phyloP scores from a whole-genome alignment of 2,888 invertebrate species.

The Trisateles emortualis region DNA sequence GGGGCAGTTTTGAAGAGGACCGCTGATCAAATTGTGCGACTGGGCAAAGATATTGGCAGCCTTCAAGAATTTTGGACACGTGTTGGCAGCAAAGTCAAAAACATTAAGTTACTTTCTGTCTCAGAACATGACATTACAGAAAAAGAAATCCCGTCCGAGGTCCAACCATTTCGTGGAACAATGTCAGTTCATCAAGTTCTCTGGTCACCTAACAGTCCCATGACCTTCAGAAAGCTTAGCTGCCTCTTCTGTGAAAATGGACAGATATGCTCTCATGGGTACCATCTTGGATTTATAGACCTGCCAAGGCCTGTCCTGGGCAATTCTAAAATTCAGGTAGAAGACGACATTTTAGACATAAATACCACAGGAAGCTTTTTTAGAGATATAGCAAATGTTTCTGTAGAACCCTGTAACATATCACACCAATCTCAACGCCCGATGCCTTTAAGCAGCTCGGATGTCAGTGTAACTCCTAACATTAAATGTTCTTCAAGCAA shows the following conservation, averaged over 20 bases:
- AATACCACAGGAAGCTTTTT: neutral
- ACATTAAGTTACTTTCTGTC: conserved; percentile 7
- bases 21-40: neutral
- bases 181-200: conserved; percentile 26
- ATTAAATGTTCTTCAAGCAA: too few species aligned
- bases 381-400: neutral
- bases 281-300: conserved; percentile 14
- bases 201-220: conserved; percentile 17
- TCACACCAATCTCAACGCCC: too few species aligned
- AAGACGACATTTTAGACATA: neutral
- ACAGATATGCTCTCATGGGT: conserved; percentile 5
- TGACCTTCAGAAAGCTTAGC: conserved; percentile 20
- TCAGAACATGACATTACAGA: conserved; percentile 16
- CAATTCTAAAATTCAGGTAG: too few species aligned
- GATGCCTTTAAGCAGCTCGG: too few species aligned
- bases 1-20: conserved; percentile 31
- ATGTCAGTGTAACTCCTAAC: too few species aligned
- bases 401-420: too few species aligned
- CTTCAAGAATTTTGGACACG: neutral
- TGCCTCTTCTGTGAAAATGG: conserved; percentile 22
- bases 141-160: conserved; percentile 10
- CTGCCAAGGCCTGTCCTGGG: too few species aligned
- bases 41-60: neutral
- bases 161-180: conserved; percentile 22
- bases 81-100: neutral